A percentile compares a stretch with the other conserved stretches of the same genome.
Evolutionary conservation across 2,888 invertebrate species (phyloP).

Genomic region (Mayetiola destructor): DNA sequence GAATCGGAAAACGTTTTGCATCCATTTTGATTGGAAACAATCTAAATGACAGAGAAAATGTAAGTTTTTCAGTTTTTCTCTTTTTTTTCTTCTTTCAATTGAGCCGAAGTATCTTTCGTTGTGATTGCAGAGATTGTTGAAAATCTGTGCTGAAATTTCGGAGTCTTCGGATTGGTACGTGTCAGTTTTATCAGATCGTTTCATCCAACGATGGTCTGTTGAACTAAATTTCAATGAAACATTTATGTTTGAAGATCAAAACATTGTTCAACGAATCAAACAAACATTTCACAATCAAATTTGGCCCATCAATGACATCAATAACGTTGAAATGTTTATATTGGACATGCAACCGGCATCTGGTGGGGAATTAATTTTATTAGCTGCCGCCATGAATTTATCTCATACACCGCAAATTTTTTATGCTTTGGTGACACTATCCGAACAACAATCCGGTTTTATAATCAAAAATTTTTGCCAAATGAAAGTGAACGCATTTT

Average conservation of each 20-base stretch:
- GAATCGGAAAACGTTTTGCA: slow-evolving; percentile 53
- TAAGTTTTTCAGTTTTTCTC: slow-evolving; percentile 18
- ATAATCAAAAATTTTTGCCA: slow-evolving; percentile 27
- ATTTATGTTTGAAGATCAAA: slow-evolving; percentile 53
- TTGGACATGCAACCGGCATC: slow-evolving; percentile 63
- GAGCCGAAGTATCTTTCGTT: not conserved
- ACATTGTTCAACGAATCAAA: slow-evolving; percentile 54
- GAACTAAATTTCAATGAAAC: slow-evolving; percentile 47
- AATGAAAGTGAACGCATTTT: slow-evolving; percentile 29
- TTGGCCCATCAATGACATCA: slow-evolving; percentile 43
- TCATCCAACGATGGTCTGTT: slow-evolving; percentile 71
- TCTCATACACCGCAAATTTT: slow-evolving; percentile 51
- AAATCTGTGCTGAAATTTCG: slow-evolving; percentile 42
- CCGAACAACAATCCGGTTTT: slow-evolving; percentile 24
- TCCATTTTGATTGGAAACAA: slow-evolving; percentile 34
- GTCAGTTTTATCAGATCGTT: slow-evolving; percentile 60
- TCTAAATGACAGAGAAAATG: slow-evolving; percentile 32
- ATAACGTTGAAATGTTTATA: slow-evolving; percentile 53
- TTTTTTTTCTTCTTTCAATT: not conserved
- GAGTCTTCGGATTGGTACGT: slow-evolving; percentile 41
- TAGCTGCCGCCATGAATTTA: slow-evolving; percentile 54
- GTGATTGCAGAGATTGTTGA: slow-evolving; percentile 39
- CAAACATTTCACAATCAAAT: slow-evolving; percentile 54
- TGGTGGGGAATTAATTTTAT: slow-evolving; percentile 48
- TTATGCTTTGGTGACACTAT: slow-evolving; percentile 43